Evolutionary conservation across 2,888 invertebrate genomes (phyloP), one percentile per base, ranked within the genome.

Genomic region (Theretra japonica): DNA sequence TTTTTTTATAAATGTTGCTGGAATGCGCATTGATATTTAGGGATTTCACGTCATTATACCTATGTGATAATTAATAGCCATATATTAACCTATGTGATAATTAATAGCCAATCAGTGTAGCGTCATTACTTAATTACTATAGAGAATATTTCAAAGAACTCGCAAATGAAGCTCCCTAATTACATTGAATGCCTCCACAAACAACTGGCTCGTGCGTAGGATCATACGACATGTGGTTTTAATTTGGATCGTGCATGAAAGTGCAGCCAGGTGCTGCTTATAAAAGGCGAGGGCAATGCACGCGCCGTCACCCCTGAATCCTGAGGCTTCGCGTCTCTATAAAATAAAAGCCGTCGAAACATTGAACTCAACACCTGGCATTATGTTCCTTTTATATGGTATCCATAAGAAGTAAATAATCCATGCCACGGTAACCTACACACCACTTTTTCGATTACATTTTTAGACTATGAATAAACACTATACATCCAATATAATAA

Each of bases 281-380:
- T 62, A 2, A 33, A 56, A 53, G 23, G 25, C 62, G 48, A 71
- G 70, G 33, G 70, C 70, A 71, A 71, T 21, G 70, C 62, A 62
- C 70, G 60, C 60, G 65, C 56, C 53, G 15, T 71, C 65, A 25
- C 62, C 53, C 70, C 70, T 71, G 65, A 53, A 60, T 59, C 62
- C 62, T 56, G 56, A 33, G 33, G 23, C 53, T 65, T 65, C 41
- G 21, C 65, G 62, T 71, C 21, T 33, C 21, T 56, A 65, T 65
- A 65, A 70, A 53, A 70, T 62, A 70, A 57, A 90, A 90, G 83
- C 84, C 82, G 75, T 79, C 84, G 74, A 91, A 87, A 79, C 90
- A 85, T 86, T 92, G 92, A 93, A 92, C 92, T 79, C 82, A 71
- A 83, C 93, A 93, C 91, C 93, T 93, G 93, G 93, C 88, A 76